Evolutionary conservation across 2,113 vertebrate species (phyloP), one percentile per base, ranked within the genome.

Genomic region (Thalassarche chlororhynchos): DNA sequence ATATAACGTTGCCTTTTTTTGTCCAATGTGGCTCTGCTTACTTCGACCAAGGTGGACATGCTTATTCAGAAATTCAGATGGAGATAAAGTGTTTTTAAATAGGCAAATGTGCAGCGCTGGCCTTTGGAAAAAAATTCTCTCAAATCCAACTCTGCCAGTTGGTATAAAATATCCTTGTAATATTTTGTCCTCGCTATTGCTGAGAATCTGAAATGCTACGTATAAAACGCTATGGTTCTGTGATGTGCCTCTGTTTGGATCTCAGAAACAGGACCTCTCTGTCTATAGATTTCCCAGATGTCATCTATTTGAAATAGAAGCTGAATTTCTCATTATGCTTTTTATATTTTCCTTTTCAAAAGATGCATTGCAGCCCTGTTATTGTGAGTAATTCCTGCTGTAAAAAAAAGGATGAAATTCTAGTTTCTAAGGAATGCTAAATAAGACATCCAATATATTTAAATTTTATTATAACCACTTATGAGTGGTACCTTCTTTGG

Each of bases 31-130:
- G 49, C 5, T 79, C 21, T 25, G 4, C 8, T 58, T 65, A 75
- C 15, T 36, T 75, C 1, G 14, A 1, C 20, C 14, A 26, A 31
- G 5, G 6, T 64, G 19, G 17, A 20, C 5, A 3, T 8, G 12
- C 8, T 32, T 72, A 31, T 17, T 76, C 16, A 64, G 42, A 83
- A 95, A 90, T 40, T 44, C 20, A 70, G 17, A 47, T 17, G 5
- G 10, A 62, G 17, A 23, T 42, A 3, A 46, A 60, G 18, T 54
- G 9, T 14, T 76, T 61, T 60, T 47, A 20, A 83, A 64, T 5
- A 42, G 17, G 28, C 5, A 86, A 64, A 38, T 10, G 12, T 17
- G 5, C 5, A 85, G 7, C 31, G 12, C 24, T 65, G 21, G 11
- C 9, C 5, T 44, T 69, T 14, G 25, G 29, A 46, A 74, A 29